Evolutionary conservation across 2,797 vertebrate species (phyloP).

Genomic region (Malacoctenus gilli): DNA sequence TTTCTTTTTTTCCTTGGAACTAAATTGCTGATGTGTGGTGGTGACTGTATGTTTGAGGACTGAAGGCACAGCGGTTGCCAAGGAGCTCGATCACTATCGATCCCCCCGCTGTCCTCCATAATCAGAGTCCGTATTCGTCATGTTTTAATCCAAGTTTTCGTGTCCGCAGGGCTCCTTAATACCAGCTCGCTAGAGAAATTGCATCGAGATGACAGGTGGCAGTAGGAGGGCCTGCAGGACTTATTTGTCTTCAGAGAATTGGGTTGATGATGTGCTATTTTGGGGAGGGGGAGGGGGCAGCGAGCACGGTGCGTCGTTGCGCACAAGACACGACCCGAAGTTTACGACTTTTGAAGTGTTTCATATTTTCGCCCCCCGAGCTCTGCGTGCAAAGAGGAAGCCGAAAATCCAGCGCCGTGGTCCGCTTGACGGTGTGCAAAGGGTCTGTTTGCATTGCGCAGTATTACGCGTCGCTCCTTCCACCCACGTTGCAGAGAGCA

Average conservation of each 20-base stretch:
- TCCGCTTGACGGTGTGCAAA: slow-evolving; percentile 62
- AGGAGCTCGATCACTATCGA: slow-evolving; percentile 46
- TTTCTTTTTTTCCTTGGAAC: slow-evolving; percentile 2
- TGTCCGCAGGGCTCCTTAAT: slow-evolving; percentile 14
- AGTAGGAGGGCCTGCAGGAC: slow-evolving; percentile 66
- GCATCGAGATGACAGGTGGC: slow-evolving; percentile 66
- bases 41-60: slow-evolving; percentile 7
- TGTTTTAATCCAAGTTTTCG: slow-evolving; percentile 42
- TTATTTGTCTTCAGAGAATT: slow-evolving; percentile 55
- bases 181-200: slow-evolving; percentile 21
- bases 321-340: slow-evolving; percentile 35
- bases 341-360: slow-evolving; percentile 46
- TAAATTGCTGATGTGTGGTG: slow-evolving; percentile 4
- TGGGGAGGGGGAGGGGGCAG: slow-evolving; percentile 5
- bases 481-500: slow-evolving; percentile 79
- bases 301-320: slow-evolving; percentile 22
- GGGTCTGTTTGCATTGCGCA: slow-evolving; percentile 79
- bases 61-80: slow-evolving; percentile 12
- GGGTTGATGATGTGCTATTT: slow-evolving; percentile 57
- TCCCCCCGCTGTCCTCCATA: slow-evolving; percentile 10
- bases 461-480: slow-evolving; percentile 78
- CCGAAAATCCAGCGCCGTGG: slow-evolving; percentile 29
- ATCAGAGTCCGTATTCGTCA: slow-evolving; percentile 58
- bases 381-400: not conserved
- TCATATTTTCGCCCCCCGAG: too few relatives aligned